A percentile compares a stretch with the other conserved stretches of the same genome.
Conservation (phyloP, 2,113 vertebrate species). For the Myocastor coypus region DNA sequence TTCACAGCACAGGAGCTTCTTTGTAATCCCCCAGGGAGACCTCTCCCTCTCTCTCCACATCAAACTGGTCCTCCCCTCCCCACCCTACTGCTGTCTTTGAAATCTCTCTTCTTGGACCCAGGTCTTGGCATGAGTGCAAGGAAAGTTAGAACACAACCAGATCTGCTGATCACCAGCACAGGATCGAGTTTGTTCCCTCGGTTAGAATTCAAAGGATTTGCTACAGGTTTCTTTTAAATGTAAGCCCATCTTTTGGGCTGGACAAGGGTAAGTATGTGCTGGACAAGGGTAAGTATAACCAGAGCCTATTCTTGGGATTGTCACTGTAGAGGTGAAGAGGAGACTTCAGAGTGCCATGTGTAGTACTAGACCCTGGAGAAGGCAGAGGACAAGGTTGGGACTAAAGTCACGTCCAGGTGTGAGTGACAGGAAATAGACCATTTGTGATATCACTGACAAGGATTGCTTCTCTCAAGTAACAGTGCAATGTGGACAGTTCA, state of each 20-base stretch:
- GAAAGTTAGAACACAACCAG: constrained; percentile 34
- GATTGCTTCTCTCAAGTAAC: neutral
- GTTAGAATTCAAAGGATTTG: constrained; percentile 55
- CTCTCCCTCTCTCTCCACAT: constrained; percentile 58
- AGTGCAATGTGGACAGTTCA: neutral
- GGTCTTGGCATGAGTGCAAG: constrained; percentile 51
- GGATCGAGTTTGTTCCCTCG: constrained; percentile 16
- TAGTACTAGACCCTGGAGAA: neutral
- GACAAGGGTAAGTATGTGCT: too few relatives aligned
- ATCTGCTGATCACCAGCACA: constrained; percentile 16
- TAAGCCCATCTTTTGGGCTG: neutral
- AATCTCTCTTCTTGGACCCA: constrained; percentile 58
- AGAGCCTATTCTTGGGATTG: neutral
- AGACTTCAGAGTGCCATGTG: neutral
- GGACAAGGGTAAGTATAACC: neutral
- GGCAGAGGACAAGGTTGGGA: neutral
- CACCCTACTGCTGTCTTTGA: constrained; percentile 52
- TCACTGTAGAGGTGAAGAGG: neutral
- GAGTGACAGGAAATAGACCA: neutral
- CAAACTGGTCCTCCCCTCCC: constrained; percentile 46
- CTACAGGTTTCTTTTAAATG: constrained; percentile 38
- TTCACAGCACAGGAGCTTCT: constrained; percentile 62
- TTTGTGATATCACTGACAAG: neutral
- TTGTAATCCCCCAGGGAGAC: constrained; percentile 69
- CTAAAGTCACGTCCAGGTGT: neutral